Conservation (phyloP, 35 echinoderm and acorn worm genomes). For the Heliocidaris erythrogramma region DNA sequence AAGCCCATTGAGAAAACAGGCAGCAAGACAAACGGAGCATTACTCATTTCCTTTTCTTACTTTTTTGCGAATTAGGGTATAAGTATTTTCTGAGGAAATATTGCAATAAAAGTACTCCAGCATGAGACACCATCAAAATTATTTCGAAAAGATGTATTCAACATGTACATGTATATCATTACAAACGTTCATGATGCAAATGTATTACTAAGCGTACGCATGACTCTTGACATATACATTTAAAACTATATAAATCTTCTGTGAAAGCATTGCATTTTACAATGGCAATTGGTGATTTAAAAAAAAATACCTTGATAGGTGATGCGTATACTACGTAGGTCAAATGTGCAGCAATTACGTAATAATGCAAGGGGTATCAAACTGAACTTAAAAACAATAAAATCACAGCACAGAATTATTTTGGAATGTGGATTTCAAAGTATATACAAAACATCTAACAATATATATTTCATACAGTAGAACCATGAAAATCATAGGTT, state of each 20-base stretch:
- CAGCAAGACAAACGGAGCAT: too few species aligned
- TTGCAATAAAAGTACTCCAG: too few species aligned
- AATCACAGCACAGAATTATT: background rate
- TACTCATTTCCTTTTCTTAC: too few species aligned
- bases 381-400: too few species aligned
- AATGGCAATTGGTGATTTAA: background rate
- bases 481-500: too few species aligned
- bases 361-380: too few species aligned
- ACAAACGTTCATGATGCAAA: background rate
- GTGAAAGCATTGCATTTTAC: background rate
- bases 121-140: background rate
- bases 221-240: background rate
- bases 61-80: too few species aligned
- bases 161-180: background rate
- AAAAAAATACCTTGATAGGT: background rate
- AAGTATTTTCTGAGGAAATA: too few species aligned
- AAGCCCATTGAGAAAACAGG: too few species aligned
- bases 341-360: background rate
- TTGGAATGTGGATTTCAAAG: background rate
- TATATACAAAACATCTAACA: background rate
- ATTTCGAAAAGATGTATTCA: background rate
- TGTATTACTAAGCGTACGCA: background rate
- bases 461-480: too few species aligned
- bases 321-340: background rate
- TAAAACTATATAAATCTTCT: background rate